These are phyloP conservation scores for Cactoblastis cactorum DNA, from an alignment of 2,888 invertebrate genomes.

Conservation along the genomic window DNA sequence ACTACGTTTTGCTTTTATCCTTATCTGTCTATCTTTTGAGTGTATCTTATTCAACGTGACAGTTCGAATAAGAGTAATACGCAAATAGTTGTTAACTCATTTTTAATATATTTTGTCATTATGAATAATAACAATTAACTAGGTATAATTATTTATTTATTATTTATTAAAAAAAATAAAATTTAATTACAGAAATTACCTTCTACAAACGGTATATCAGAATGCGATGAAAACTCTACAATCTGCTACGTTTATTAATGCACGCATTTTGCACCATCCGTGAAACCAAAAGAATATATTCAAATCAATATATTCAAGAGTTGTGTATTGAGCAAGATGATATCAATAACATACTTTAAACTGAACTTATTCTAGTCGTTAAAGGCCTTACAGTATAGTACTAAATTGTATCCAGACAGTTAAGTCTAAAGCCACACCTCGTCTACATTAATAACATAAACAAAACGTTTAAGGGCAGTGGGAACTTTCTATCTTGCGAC, in stretches of 20 bases:
- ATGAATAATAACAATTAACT: no score
- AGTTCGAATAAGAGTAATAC: not conserved
- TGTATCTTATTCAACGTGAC: not conserved
- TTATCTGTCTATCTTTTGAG: slow-evolving; percentile 41
- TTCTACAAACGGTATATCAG: no score
- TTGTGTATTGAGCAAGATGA: not conserved
- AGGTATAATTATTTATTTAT: no score
- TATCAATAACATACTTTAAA: slow-evolving; percentile 9
- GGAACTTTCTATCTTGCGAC: slow-evolving; percentile 39
- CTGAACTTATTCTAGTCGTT: slow-evolving; percentile 2
- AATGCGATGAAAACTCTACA: no score
- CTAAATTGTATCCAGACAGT: slow-evolving; percentile 15
- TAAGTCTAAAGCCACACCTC: slow-evolving; percentile 31
- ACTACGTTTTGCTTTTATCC: slow-evolving; percentile 68
- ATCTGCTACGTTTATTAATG: no score
- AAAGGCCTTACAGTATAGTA: slow-evolving; percentile 12
- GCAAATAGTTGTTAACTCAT: not conserved
- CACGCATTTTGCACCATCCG: not conserved
- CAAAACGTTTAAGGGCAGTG: slow-evolving; percentile 50
- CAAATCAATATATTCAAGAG: not conserved
- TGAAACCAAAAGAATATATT: not conserved
- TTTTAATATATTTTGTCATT: no score
- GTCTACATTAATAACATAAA: slow-evolving; percentile 44
- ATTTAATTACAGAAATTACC: no score
- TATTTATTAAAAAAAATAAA: no score